Evolutionary conservation across 2,888 invertebrate genomes (phyloP), one percentile per base, ranked within the genome.

Genomic region (Palloptera scutellata): DNA sequence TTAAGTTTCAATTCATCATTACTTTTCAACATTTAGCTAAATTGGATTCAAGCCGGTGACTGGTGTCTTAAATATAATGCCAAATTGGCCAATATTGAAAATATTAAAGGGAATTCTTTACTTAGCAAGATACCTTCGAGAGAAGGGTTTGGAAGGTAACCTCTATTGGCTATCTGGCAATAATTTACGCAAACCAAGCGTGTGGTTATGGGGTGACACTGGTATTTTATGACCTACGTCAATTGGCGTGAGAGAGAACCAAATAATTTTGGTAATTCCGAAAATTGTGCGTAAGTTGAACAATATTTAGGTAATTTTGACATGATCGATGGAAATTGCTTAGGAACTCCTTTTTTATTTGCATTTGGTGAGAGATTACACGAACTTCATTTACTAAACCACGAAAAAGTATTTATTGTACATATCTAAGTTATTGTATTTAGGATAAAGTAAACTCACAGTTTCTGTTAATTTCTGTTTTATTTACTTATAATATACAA

Each of bases 1-100:
- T n/a, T n/a, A n/a, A n/a, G n/a, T n/a, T n/a, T n/a, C n/a, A n/a
- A n/a, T n/a, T n/a, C n/a, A n/a, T n/a, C n/a, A n/a, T 30, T 30
- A 30, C 6, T 30, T 30, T 30, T 30, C 6, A 48, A n/a, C 15
- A n/a, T 48, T n/a, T n/a, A 78, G 67, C 73, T 78, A 10, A 79
- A 79, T 19, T 77, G 78, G 77, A 78, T 78, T 42, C 77, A 76
- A 67, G 77, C 79, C 2, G 77, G 72, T 12, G 77, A 72, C 17
- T 72, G 72, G 40, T 77, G 77, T 15, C 74, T 79, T 40, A 72
- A 72, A 73, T 77, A 78, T 76, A 78, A 79, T 63, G 78, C 79
- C 40, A 76, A 79, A 12, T 40, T 77, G 71, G 77, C 75, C 2
- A 73, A 76, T 20, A 76, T 77, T 19, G 79, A 79, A 72, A 72